phyloP scores from a whole-genome alignment of 2,888 invertebrate species.

The Tipula confusa region DNA sequence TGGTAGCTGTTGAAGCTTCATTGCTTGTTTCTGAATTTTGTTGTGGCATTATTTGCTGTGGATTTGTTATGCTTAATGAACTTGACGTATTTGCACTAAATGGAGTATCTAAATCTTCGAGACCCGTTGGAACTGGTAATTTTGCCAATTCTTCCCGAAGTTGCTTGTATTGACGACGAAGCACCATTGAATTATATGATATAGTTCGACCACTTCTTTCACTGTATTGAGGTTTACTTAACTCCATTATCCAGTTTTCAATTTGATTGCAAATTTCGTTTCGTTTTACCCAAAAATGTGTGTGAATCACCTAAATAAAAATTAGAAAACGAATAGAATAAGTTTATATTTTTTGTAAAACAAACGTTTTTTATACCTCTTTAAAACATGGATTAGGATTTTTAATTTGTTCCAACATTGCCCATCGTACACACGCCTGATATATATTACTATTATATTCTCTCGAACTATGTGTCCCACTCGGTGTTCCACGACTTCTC shows the following conservation, averaged over 20 bases:
- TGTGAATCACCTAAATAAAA: slow-evolving; percentile 69
- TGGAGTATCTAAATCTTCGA: slow-evolving; percentile 66
- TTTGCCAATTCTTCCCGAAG: slow-evolving; percentile 82
- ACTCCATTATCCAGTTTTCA: slow-evolving; percentile 84
- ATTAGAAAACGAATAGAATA: slow-evolving; percentile 32
- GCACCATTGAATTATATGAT: slow-evolving; percentile 70
- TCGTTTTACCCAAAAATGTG: slow-evolving; percentile 92
- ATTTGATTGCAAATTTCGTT: slow-evolving; percentile 86
- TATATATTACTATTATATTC: slow-evolving; percentile 95
- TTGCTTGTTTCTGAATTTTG: neutral
- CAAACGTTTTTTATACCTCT: slow-evolving; percentile 60
- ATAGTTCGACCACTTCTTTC: slow-evolving; percentile 70
- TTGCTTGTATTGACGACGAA: slow-evolving; percentile 74
- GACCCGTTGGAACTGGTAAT: slow-evolving; percentile 71
- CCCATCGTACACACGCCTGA: slow-evolving; percentile 93
- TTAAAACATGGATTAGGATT: slow-evolving; percentile 89
- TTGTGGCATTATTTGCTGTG: neutral
- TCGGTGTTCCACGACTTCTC: slow-evolving; percentile 79
- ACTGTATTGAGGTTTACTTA: slow-evolving; percentile 74
- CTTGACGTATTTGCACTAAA: slow-evolving; percentile 45
- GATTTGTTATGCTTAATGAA: slow-evolving; percentile 29
- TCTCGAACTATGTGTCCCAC: slow-evolving; percentile 82
- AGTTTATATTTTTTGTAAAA: neutral
- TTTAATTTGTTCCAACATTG: slow-evolving; percentile 88
- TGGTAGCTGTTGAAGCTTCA: neutral